Evolutionary conservation across 2,797 vertebrate genomes (phyloP), one percentile per base, ranked within the genome.

Genomic region (Sphaeramia orbicularis): DNA sequence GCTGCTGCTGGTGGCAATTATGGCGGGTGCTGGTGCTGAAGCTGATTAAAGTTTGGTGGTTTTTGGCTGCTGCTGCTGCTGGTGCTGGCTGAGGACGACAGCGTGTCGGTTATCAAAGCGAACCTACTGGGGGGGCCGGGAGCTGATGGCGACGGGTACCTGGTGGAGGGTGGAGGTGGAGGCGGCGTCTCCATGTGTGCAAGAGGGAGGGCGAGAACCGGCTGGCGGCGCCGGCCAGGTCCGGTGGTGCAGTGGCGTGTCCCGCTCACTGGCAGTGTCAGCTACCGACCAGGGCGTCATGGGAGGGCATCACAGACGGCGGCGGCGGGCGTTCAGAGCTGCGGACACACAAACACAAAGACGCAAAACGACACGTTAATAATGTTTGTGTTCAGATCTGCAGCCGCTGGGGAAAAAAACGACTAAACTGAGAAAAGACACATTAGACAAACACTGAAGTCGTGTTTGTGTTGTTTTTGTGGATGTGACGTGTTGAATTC

Each of bases 201-300:
- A 30, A 71, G 77, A 71, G 76, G 71, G 80, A 70, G 79, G 78
- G 71, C 63, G 36, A 80, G 76, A 68, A 80, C 84, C 70, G 64
- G 75, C 77, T 67, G 80, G 76, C 43, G 62, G 72, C 30, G 65
- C 83, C 47, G 80, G 82, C 65, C 85, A 54, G 67, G 75, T 82
- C 76, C 69, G 75, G 72, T 55, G 65, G 84, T 84, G 84, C 90
- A 86, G 90, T 87, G 90, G 90, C 89, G 78, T 87, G 81, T 89
- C 83, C 89, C 84, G 83, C 89, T 89, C 91, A 90, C 92, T 47
- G 85, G 80, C 74, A 86, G 84, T 82, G 92, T 94, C 93, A 94
- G 89, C 92, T 92, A 62, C 79, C 80, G 66, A 82, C 80, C 80
- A 47, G 81, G 86, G 86, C 89, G 84, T 94, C 92, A 93, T 93